phyloP scores from a whole-genome alignment of 2,797 vertebrate genomes.

The Oreonectes daqikongensis region DNA sequence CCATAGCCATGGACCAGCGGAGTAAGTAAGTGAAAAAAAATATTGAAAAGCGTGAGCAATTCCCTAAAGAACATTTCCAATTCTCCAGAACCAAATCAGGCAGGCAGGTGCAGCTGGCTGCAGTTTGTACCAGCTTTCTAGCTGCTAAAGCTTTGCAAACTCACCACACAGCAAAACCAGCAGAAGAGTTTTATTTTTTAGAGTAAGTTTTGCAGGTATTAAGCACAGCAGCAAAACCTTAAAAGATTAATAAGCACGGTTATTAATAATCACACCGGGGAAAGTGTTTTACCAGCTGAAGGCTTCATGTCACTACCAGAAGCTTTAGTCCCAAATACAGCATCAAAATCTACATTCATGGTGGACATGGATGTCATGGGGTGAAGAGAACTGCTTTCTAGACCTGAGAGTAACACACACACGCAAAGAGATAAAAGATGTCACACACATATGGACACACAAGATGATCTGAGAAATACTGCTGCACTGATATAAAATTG shows the following conservation, averaged over 20 bases:
- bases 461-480: conserved; percentile 1
- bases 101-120: background rate
- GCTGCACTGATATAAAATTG: background rate
- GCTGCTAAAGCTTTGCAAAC: conserved; percentile 15
- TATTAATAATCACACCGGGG: conserved; percentile 14
- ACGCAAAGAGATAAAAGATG: conserved; percentile 18
- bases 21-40: conserved; percentile 1
- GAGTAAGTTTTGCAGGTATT: conserved; percentile 34
- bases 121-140: conserved; percentile 8
- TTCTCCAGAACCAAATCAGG: conserved; percentile 2
- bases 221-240: background rate
- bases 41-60: conserved; percentile 21
- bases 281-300: conserved; percentile 79
- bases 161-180: conserved; percentile 26
- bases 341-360: conserved; percentile 91
- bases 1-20: conserved; percentile 13
- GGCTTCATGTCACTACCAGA: conserved; percentile 77
- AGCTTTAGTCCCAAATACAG: conserved; percentile 86
- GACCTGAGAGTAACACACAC: conserved; percentile 70
- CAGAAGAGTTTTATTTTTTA: conserved; percentile 24
- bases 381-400: conserved; percentile 76
- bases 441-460: conserved; percentile 1
- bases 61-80: conserved; percentile 46
- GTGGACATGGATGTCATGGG: conserved; percentile 67
- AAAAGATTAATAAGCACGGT: conserved; percentile 39